phyloP scores from a whole-genome alignment of 2,888 invertebrate genomes.

The Cheiracanthium punctorium region DNA sequence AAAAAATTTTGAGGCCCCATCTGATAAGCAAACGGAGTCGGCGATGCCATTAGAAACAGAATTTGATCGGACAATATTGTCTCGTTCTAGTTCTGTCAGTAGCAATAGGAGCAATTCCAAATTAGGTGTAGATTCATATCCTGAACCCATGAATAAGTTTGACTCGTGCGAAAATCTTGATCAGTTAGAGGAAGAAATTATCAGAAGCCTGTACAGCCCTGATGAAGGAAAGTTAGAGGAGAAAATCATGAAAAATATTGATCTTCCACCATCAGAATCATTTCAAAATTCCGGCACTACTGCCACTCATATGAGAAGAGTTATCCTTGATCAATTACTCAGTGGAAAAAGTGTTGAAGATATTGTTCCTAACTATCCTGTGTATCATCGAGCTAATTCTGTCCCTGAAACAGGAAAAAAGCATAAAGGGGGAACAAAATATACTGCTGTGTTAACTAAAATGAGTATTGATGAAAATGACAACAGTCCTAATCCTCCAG shows the following conservation, averaged over 20 bases:
- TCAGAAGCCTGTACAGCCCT: constrained; percentile 32
- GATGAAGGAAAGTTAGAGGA: not conserved
- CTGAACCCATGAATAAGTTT: constrained; percentile 10
- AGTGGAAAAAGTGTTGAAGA: constrained; percentile 41
- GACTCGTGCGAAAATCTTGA: constrained; percentile 62
- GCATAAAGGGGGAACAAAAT: not conserved
- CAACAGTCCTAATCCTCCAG: not conserved
- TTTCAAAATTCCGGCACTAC: not conserved
- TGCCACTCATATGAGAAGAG: constrained; percentile 35
- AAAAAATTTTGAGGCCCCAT: not conserved
- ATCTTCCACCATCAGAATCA: not conserved
- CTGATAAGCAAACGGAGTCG: not conserved
- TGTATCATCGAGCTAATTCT: not conserved
- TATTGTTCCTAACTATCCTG: constrained; percentile 11
- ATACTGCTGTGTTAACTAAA: constrained; percentile 39
- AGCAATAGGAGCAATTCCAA: constrained; percentile 33
- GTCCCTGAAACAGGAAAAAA: not conserved
- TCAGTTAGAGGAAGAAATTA: constrained; percentile 58
- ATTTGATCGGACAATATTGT: constrained; percentile 17
- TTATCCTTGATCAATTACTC: constrained; percentile 45
- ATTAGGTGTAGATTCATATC: not conserved
- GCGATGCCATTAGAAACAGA: not conserved
- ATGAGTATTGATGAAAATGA: constrained; percentile 1
- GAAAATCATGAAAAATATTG: not conserved
- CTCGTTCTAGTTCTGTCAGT: constrained; percentile 46